phyloP scores from a whole-genome alignment of 2,797 vertebrate genomes.

The Etheostoma nigrum region DNA sequence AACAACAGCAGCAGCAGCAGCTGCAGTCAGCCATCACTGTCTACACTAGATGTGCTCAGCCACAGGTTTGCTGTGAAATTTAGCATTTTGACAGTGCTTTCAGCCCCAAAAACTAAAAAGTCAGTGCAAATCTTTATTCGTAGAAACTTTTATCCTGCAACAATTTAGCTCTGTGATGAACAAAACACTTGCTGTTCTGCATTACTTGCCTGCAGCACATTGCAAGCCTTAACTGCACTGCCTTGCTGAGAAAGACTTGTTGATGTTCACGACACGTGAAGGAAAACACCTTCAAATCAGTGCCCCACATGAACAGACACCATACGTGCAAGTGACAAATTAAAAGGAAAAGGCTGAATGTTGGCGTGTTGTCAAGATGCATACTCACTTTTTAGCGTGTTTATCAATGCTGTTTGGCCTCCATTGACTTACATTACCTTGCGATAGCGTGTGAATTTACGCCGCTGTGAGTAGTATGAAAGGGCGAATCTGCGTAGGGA shows the following conservation, averaged over 20 bases:
- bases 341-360: not conserved
- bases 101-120: not conserved
- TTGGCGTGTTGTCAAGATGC: too few relatives aligned
- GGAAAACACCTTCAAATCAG: not conserved
- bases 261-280: not conserved
- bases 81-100: not conserved
- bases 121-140: not conserved
- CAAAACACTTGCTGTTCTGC: not conserved
- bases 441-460: too few relatives aligned
- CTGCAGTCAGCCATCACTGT: slow-evolving; percentile 8
- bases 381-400: too few relatives aligned
- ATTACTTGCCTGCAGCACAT: slow-evolving; percentile 1
- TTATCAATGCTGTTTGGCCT: too few relatives aligned
- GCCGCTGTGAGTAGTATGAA: too few relatives aligned
- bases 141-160: not conserved
- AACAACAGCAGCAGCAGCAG: too few relatives aligned
- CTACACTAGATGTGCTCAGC: not conserved
- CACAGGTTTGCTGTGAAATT: slow-evolving; percentile 1
- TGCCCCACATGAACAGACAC: not conserved
- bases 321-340: not conserved
- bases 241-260: not conserved
- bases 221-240: not conserved
- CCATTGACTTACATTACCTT: too few relatives aligned
- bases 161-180: not conserved
- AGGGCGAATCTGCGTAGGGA: too few relatives aligned